These are phyloP conservation scores for Eurypyga helias DNA, from an alignment of 2,113 vertebrate genomes.

Conservation along the genomic window DNA sequence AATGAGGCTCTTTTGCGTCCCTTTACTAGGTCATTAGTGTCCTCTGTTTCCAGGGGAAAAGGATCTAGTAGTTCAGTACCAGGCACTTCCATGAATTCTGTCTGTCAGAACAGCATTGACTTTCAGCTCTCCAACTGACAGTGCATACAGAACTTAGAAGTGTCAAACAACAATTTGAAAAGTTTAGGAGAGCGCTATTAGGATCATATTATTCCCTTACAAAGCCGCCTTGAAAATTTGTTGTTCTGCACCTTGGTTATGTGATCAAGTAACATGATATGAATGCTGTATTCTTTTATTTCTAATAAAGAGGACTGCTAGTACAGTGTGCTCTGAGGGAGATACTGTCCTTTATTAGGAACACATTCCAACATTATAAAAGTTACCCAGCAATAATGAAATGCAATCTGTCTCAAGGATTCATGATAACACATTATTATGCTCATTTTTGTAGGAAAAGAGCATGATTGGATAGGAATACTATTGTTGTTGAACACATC, in stretches of 20 bases:
- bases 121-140: not conserved
- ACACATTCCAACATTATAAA: slow-evolving; percentile 39
- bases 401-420: slow-evolving; percentile 44
- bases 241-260: slow-evolving; percentile 18
- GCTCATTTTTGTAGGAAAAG: slow-evolving; percentile 40
- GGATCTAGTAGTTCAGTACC: not conserved
- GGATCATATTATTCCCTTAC: not conserved
- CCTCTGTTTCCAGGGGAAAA: not conserved
- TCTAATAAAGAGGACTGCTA: slow-evolving; percentile 25
- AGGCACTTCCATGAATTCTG: not conserved
- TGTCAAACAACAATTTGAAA: not conserved
- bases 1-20: not conserved
- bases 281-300: not conserved
- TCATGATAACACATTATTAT: slow-evolving; percentile 37
- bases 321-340: not conserved
- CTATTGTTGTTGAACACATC: not conserved
- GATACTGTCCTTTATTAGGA: slow-evolving; percentile 39
- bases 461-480: not conserved
- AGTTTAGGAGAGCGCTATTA: not conserved
- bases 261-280: slow-evolving; percentile 24
- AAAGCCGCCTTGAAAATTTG: slow-evolving; percentile 15
- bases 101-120: not conserved
- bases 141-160: not conserved
- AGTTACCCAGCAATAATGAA: slow-evolving; percentile 53
- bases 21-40: not conserved